Conservation (phyloP, 2,113 vertebrate genomes). For the Garra rufa region DNA sequence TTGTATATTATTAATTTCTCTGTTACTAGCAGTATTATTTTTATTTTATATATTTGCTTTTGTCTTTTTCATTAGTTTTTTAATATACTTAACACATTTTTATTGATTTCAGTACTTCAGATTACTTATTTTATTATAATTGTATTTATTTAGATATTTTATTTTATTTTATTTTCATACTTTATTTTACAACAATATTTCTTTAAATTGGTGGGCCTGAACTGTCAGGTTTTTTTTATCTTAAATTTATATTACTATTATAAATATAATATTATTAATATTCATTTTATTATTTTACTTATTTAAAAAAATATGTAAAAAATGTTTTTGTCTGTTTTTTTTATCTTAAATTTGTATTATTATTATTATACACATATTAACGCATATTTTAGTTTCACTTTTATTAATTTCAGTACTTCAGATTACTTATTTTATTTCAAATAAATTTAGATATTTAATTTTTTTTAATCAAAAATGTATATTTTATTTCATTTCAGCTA, state of each 20-base stretch:
- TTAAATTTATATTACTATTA: background rate
- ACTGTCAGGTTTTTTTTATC: background rate
- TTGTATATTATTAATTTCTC: background rate
- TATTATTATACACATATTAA: too few species aligned
- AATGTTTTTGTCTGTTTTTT: too few species aligned
- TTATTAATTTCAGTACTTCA: background rate
- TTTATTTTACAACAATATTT: too few species aligned
- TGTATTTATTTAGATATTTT: too few species aligned
- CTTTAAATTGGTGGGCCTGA: background rate
- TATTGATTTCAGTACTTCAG: background rate
- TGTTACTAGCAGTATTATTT: background rate
- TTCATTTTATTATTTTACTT: too few species aligned
- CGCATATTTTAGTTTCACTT: too few species aligned
- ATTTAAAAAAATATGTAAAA: too few species aligned
- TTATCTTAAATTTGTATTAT: too few species aligned
- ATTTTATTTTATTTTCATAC: too few species aligned
- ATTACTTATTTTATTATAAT: background rate
- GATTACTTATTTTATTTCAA: background rate
- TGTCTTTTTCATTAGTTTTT: background rate
- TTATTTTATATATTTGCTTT: background rate
- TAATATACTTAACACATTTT: background rate
- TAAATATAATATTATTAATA: too few species aligned
- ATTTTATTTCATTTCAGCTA: background rate
- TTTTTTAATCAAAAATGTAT: too few species aligned
- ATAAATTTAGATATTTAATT: too few species aligned